Evolutionary conservation across 2,113 vertebrate genomes (phyloP).

Genomic region (Australoheros scitulus): DNA sequence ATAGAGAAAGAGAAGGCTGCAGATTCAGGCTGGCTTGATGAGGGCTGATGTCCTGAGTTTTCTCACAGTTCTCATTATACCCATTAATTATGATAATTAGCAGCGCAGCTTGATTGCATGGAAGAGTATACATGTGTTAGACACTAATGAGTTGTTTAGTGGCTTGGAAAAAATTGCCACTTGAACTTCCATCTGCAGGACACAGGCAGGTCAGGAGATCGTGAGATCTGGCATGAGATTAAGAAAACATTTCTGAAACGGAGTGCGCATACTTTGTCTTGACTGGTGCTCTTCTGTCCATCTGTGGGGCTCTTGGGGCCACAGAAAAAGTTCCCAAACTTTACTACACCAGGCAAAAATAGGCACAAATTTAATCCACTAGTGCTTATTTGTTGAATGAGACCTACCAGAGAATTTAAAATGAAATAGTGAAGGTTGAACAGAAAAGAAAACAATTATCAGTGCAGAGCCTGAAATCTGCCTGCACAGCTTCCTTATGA

Average conservation of each 20-base stretch:
- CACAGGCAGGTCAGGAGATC: constrained; percentile 44
- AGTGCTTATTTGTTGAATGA: background rate
- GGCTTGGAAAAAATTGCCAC: constrained; percentile 1
- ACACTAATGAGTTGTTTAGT: constrained; percentile 20
- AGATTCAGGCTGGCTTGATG: background rate
- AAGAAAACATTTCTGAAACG: constrained; percentile 45
- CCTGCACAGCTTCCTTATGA: background rate
- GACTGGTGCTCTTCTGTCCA: constrained; percentile 32
- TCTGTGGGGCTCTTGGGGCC: constrained; percentile 34
- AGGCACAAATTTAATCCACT: constrained; percentile 24
- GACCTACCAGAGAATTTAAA: background rate
- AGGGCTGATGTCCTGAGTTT: background rate
- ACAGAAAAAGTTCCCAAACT: constrained; percentile 53
- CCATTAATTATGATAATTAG: background rate
- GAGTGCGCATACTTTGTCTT: constrained; percentile 49
- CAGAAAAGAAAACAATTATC: background rate
- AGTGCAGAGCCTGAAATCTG: background rate
- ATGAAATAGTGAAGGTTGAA: background rate
- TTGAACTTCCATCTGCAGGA: constrained; percentile 33
- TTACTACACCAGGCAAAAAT: constrained; percentile 29
- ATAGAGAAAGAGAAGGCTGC: background rate
- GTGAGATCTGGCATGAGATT: constrained; percentile 63
- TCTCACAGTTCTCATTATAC: background rate
- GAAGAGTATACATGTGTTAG: background rate
- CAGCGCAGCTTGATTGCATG: background rate